Evolutionary conservation across 2,113 vertebrate species (phyloP).

Genomic region (Taxidea taxus): DNA sequence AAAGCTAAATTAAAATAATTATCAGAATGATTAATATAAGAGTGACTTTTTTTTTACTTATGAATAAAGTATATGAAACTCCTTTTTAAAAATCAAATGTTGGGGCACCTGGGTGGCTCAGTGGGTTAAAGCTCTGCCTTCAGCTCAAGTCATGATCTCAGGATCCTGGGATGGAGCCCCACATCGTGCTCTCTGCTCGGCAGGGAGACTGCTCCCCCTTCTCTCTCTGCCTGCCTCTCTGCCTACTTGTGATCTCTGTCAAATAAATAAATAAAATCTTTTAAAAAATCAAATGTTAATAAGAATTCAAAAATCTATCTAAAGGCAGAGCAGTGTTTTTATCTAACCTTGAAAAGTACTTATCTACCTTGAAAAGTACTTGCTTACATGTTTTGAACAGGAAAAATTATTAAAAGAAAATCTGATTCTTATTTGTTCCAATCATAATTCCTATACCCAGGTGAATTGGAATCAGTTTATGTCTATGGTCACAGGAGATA

Average conservation of each 20-base stretch:
- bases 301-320: not conserved
- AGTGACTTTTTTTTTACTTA: not conserved
- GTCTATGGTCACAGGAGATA: not conserved
- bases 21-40: not conserved
- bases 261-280: not conserved
- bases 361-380: not conserved
- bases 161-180: too few species aligned
- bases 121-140: too few species aligned
- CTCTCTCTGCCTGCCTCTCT: too few species aligned
- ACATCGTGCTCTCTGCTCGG: too few species aligned
- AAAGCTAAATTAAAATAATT: not conserved
- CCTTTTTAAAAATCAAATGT: slow-evolving; percentile 19
- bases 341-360: not conserved
- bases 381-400: not conserved
- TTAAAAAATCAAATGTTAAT: slow-evolving; percentile 25
- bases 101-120: not conserved
- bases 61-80: not conserved
- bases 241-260: too few species aligned
- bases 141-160: too few species aligned
- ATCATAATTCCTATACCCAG: not conserved
- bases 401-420: slow-evolving; percentile 20
- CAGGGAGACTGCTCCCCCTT: too few species aligned
- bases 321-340: not conserved
- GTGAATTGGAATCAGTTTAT: not conserved
- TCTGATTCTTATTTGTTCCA: not conserved